Percentiles rank a stretch among this genome's conserved stretches.
phyloP scores from a whole-genome alignment of 2,888 invertebrate genomes.

The Rhingia campestris region DNA sequence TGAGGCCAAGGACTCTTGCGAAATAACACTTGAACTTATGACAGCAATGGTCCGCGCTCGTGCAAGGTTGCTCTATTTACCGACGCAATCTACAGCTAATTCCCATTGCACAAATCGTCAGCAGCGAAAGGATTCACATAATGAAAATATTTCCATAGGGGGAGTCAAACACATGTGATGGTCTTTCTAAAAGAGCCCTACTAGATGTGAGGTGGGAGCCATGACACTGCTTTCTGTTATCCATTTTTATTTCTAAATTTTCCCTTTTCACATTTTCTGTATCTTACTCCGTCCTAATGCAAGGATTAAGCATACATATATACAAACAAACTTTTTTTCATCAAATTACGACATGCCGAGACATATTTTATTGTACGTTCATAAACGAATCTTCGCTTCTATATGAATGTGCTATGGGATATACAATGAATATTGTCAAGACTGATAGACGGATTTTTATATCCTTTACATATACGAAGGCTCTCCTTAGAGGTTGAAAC shows the following conservation, averaged over 20 bases:
- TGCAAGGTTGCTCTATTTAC: slow-evolving; percentile 31
- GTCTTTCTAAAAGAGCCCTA: slow-evolving; percentile 54
- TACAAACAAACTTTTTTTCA: slow-evolving; percentile 27
- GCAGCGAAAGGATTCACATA: slow-evolving; percentile 44
- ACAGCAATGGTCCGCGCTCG: slow-evolving; percentile 35
- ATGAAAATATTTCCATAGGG: slow-evolving; percentile 33
- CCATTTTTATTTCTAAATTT: background rate
- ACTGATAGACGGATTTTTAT: slow-evolving; percentile 33
- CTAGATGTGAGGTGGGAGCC: slow-evolving; percentile 15
- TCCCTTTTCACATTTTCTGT: slow-evolving; percentile 22
- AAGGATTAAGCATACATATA: slow-evolving; percentile 47
- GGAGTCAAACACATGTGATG: slow-evolving; percentile 37
- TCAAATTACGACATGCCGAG: slow-evolving; percentile 31
- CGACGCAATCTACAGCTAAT: slow-evolving; percentile 25
- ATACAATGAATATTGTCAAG: slow-evolving; percentile 17
- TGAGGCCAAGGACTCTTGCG: slow-evolving; percentile 42
- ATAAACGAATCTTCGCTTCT: slow-evolving; percentile 3
- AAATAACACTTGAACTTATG: slow-evolving; percentile 38
- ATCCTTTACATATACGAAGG: slow-evolving; percentile 14
- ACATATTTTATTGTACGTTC: slow-evolving; percentile 47
- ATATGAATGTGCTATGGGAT: slow-evolving; percentile 12
- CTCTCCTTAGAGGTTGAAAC: slow-evolving; percentile 4
- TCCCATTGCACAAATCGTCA: slow-evolving; percentile 46
- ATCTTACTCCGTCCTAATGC: slow-evolving; percentile 16
- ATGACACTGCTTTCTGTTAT: background rate